These are phyloP conservation scores for Formicarius rufipectus DNA, from an alignment of 2,113 vertebrate genomes.

Conservation along the genomic window DNA sequence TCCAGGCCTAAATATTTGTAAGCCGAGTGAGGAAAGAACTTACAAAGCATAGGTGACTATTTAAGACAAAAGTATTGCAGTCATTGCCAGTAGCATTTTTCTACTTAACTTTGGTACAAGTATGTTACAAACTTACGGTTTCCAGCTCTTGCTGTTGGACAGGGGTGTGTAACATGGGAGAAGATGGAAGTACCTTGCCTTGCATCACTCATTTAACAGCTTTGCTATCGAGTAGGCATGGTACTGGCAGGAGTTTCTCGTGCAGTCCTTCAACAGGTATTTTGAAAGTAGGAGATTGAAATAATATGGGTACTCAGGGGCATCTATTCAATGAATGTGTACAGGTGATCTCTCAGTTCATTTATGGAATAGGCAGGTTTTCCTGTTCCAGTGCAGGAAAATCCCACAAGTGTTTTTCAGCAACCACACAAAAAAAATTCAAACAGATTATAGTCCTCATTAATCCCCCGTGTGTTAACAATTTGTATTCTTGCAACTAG, in stretches of 20 bases:
- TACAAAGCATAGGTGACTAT: background rate
- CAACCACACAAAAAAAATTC: background rate
- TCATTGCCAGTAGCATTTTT: background rate
- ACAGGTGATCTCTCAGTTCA: background rate
- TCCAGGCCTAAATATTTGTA: background rate
- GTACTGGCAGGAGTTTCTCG: background rate
- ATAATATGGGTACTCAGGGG: background rate
- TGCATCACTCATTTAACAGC: background rate
- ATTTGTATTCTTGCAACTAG: background rate
- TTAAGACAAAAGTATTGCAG: background rate
- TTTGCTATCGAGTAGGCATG: background rate
- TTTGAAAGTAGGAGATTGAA: background rate
- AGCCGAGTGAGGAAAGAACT: background rate
- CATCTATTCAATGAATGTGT: background rate
- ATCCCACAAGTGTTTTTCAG: background rate
- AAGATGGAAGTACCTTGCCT: background rate
- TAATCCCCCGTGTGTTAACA: background rate
- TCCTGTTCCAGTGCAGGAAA: background rate
- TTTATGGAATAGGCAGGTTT: background rate
- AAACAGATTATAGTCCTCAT: background rate
- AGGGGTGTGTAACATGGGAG: background rate
- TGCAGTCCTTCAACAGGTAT: background rate
- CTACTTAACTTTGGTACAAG: background rate
- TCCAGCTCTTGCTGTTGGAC: conserved; percentile 43
- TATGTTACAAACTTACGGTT: background rate